Percentiles rank a stretch among this genome's conserved stretches.
Evolutionary conservation across 2,797 vertebrate genomes (phyloP).

Genomic region (Channa striata): DNA sequence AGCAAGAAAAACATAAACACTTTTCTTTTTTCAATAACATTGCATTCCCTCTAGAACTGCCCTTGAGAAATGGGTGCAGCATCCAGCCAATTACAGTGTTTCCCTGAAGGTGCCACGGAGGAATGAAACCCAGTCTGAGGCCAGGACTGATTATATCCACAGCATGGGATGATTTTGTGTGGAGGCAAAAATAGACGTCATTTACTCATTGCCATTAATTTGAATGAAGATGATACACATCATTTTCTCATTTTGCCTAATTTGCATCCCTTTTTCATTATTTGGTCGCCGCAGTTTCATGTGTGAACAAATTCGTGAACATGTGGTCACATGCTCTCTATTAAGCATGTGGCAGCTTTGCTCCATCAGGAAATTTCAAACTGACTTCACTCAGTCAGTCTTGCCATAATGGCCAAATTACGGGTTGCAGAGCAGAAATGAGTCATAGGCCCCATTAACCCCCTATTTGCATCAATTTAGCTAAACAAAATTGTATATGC

Average conservation of each 20-base stretch:
- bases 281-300: slow-evolving; percentile 37
- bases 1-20: slow-evolving; percentile 1
- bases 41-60: slow-evolving; percentile 7
- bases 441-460: slow-evolving; percentile 5
- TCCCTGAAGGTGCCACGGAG: slow-evolving; percentile 65
- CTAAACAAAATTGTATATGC: slow-evolving; percentile 13
- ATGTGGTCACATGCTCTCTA: slow-evolving; percentile 18
- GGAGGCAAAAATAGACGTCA: slow-evolving; percentile 60
- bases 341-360: slow-evolving; percentile 38
- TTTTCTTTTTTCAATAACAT: neutral
- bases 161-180: slow-evolving; percentile 56
- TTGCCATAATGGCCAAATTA: slow-evolving; percentile 37
- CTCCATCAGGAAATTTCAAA: slow-evolving; percentile 24
- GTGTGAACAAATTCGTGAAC: slow-evolving; percentile 31
- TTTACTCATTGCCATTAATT: slow-evolving; percentile 58
- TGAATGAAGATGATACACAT: slow-evolving; percentile 61
- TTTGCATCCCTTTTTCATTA: slow-evolving; percentile 46
- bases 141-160: slow-evolving; percentile 60
- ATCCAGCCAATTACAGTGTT: slow-evolving; percentile 59
- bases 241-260: slow-evolving; percentile 60
- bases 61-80: slow-evolving; percentile 36
- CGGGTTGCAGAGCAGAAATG: slow-evolving; percentile 4
- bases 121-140: slow-evolving; percentile 54
- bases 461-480: slow-evolving; percentile 20
- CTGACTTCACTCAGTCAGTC: slow-evolving; percentile 32